Evolutionary conservation across 2,113 vertebrate species (phyloP), one percentile per base, ranked within the genome.

Genomic region (Dicerorhinus sumatrensis): DNA sequence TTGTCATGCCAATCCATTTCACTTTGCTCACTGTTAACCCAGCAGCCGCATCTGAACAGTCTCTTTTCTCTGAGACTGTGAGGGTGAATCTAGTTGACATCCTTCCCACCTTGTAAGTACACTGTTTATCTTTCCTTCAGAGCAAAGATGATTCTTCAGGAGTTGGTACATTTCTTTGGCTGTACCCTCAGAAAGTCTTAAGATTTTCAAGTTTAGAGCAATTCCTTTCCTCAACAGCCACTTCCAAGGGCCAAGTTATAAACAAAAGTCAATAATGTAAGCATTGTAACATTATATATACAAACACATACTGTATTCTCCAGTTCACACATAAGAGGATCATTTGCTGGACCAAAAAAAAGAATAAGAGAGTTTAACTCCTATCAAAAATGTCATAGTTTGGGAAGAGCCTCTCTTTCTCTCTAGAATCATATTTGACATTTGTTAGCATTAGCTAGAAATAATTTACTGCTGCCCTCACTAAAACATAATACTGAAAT

Each of bases 161-260:
- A 62, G 36, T 20, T 51, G 20, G 33, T 42, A 51, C 6, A 21
- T 48, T 80, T 79, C 77, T 85, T 85, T 91, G 84, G 21, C 51
- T 87, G 46, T 70, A 76, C 23, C n/a, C 18, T 39, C 36, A 95
- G 54, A 81, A 54, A 31, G 3, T 84, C 73, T 93, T 42, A 48
- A n/a, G 56, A 84, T 86, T 94, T 96, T 88, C 72, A 96, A 91
- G 27, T 95, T 90, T 39, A 93, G 25, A 65, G 33, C 31, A 85
- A 39, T 84, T 84, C 46, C 2, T 87, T 89, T 76, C 33, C 10
- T 58, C 79, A 86, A 81, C 13, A 96, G 48, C 25, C 8, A 95
- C 48, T 97, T 95, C 75, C 82, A 96, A 92, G 21, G 51, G 39
- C 76, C 58, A 93, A 80, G n/a, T 72, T 81, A 85, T 91, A 92